Conservation (phyloP, 2,888 invertebrate species). For the Tipula vernalis region DNA sequence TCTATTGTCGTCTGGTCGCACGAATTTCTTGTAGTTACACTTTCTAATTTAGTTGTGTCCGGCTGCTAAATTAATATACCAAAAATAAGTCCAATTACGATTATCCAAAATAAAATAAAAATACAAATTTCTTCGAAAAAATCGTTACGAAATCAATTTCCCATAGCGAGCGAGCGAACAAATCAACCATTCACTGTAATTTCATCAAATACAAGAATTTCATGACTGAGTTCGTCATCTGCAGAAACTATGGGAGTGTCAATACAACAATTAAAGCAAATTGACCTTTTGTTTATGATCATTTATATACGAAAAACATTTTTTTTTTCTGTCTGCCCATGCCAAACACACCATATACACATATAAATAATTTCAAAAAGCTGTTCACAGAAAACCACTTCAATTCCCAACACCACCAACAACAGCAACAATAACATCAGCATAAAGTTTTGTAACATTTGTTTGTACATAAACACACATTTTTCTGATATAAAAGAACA, state of each 20-base stretch:
- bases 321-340: neutral
- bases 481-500: neutral
- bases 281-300: neutral
- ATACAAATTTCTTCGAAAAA: neutral
- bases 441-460: neutral
- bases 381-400: neutral
- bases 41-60: neutral
- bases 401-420: neutral
- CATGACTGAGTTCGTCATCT: neutral
- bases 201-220: neutral
- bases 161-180: neutral
- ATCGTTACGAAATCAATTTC: neutral
- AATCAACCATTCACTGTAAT: neutral
- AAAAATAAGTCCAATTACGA: neutral
- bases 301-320: neutral
- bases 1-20: neutral
- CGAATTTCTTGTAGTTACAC: neutral
- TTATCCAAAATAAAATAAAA: neutral
- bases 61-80: neutral
- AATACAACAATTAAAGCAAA: neutral
- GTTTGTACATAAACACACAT: neutral
- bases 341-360: neutral
- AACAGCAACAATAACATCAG: neutral
- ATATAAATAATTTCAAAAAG: neutral
- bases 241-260: neutral